phyloP scores from a whole-genome alignment of 2,797 vertebrate genomes.

The Ciconia nigra region DNA sequence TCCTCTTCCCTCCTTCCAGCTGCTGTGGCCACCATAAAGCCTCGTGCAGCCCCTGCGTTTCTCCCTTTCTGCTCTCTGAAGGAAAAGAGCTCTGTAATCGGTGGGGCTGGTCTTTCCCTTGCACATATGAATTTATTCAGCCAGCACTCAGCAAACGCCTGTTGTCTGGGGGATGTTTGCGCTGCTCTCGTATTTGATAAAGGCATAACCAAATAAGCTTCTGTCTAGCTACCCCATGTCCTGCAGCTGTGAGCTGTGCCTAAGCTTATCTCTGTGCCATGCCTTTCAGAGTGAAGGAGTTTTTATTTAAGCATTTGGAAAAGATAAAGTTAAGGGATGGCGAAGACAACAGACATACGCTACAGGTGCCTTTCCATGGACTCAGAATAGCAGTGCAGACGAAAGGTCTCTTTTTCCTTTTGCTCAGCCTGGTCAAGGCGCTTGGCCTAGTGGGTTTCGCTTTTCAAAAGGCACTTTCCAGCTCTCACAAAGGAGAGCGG shows the following conservation, averaged over 20 bases:
- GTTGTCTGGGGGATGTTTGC: not conserved
- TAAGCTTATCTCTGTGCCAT: not conserved
- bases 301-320: not conserved
- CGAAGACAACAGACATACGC: not conserved
- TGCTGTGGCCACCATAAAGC: not conserved
- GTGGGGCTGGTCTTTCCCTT: not conserved
- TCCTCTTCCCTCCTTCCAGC: not conserved
- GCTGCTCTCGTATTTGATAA: not conserved
- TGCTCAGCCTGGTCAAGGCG: not conserved
- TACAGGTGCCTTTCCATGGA: not conserved
- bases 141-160: not conserved
- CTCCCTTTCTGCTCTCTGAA: not conserved
- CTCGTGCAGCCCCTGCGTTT: fast-evolving
- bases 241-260: not conserved
- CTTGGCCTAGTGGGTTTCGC: not conserved
- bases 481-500: not conserved
- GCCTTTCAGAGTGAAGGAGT: not conserved
- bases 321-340: not conserved
- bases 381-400: not conserved
- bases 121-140: not conserved
- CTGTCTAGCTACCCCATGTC: not conserved
- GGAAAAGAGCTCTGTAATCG: not conserved
- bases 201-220: not conserved
- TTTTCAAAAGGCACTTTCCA: not conserved
- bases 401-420: not conserved